Percentiles rank a stretch among this genome's conserved stretches.
These are phyloP conservation scores for Phyllostomus discolor DNA, from an alignment of 2,113 vertebrate genomes.

Conservation along the genomic window DNA sequence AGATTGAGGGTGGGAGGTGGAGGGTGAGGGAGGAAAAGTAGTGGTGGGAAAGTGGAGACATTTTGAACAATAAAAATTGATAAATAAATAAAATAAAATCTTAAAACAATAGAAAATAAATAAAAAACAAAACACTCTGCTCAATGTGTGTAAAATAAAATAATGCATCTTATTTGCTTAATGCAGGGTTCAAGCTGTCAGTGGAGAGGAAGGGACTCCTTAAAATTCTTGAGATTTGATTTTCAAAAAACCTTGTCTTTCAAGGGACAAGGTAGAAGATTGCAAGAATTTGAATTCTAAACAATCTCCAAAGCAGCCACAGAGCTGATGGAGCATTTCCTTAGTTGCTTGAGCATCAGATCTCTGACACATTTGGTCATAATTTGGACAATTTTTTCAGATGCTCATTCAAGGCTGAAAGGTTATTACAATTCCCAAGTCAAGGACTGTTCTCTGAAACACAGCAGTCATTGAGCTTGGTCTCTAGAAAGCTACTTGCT, in stretches of 20 bases:
- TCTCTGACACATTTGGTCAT: not conserved
- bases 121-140: rapidly evolving
- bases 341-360: not conserved
- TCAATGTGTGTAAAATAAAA: not conserved
- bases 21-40: too few relatives aligned
- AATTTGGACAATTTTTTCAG: not conserved
- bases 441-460: not conserved
- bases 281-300: not conserved
- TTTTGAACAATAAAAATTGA: too few relatives aligned
- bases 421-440: not conserved
- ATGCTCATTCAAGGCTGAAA: not conserved
- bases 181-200: not conserved
- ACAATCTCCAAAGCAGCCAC: not conserved
- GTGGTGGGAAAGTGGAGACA: too few relatives aligned
- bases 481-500: not conserved
- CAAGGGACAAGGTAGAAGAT: not conserved
- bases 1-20: too few relatives aligned
- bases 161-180: not conserved
- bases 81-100: too few relatives aligned
- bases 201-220: not conserved
- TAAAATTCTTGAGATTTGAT: not conserved
- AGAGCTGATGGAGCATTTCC: not conserved
- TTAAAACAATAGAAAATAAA: not conserved
- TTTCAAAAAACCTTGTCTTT: not conserved
- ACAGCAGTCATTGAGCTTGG: not conserved